Evolutionary conservation across 2,888 invertebrate genomes (phyloP).

Genomic region (Anodontia alba): DNA sequence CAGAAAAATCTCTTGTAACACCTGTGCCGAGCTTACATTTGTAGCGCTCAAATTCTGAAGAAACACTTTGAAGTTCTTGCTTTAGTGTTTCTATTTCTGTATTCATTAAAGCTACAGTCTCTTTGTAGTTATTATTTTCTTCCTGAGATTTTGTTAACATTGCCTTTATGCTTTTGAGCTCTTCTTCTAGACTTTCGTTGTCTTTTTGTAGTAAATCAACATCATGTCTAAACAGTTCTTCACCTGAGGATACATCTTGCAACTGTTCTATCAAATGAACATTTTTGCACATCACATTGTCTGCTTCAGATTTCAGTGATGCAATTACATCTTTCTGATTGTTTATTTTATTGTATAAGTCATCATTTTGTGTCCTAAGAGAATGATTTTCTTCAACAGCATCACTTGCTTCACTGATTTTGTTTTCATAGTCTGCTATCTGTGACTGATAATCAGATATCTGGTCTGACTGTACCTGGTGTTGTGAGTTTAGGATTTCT

Average conservation of each 20-base stretch:
- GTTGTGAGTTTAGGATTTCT: slow-evolving; percentile 28
- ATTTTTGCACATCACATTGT: slow-evolving; percentile 58
- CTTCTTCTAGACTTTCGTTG: slow-evolving; percentile 21
- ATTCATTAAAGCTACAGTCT: slow-evolving; percentile 5
- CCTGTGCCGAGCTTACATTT: background rate
- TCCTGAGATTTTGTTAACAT: background rate
- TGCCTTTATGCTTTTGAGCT: background rate
- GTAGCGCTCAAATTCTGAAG: slow-evolving; percentile 26
- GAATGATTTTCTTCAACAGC: slow-evolving; percentile 57
- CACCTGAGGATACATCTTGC: slow-evolving; percentile 25
- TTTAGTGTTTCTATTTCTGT: slow-evolving; percentile 23
- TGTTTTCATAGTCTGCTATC: slow-evolving; percentile 57
- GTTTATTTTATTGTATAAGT: slow-evolving; percentile 68
- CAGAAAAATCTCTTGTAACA: background rate
- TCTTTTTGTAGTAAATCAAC: slow-evolving; percentile 30
- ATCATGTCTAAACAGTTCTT: slow-evolving; percentile 33
- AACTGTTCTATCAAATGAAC: slow-evolving; percentile 54
- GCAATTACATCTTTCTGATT: slow-evolving; percentile 68
- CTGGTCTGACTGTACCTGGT: background rate
- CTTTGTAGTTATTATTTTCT: slow-evolving; percentile 24
- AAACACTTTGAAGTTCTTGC: background rate
- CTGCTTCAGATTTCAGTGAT: slow-evolving; percentile 55
- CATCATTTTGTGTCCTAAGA: slow-evolving; percentile 64
- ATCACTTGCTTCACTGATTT: slow-evolving; percentile 43
- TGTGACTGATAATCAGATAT: slow-evolving; percentile 52